Base-by-base conservation (phyloP, 2,888 invertebrate genomes). In the Poecilobothrus nobilitatus region DNA sequence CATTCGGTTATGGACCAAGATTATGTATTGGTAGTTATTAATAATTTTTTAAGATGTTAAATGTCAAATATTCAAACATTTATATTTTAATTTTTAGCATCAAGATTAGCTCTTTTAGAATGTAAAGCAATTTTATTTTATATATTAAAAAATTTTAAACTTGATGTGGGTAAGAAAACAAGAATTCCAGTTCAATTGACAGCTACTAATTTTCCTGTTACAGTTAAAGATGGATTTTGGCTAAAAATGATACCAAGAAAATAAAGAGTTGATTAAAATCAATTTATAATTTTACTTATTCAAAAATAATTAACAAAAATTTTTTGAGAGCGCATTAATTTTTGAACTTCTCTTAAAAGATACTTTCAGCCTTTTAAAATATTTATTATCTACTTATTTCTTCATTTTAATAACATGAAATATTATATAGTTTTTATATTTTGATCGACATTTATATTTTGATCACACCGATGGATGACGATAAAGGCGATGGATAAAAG, bases 1-100 rank as follows among this genome's bases (percentile, higher is more conserved):
- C 87, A 0, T 87, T 87, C 68, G 87, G 86, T 1, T 62, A 81
- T 0, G 89, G 89, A 4, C 88, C 85, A 1, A 83, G 88, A 69
- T 86, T 84, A 74, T 89, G 89, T 73, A 86, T 89, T 67, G 89
- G 87, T 80, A 70, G 27, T 27, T 21, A 21, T 9, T n/a, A n/a
- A 4, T 63, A 9, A 1, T 63, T 27, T 9, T 18, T n/a, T 15
- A 1, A 15, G 22, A 22, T 3, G 1, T 62, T 61, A 5, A 4
- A 37, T 37, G 5, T 37, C 1, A 10, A 27, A 4, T 37, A 64
- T 66, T 18, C 61, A 62, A 44, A 37, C 21, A 37, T 3, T 18
- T 66, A 5, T 53, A 66, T 66, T 27, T 66, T 22, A 15, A 21
- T 66, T 72, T 33, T 66, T 72, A 80, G 81, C 77, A 22, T 78